Evolutionary conservation across 2,888 invertebrate species (phyloP).

Genomic region (Pyrgus malvae): DNA sequence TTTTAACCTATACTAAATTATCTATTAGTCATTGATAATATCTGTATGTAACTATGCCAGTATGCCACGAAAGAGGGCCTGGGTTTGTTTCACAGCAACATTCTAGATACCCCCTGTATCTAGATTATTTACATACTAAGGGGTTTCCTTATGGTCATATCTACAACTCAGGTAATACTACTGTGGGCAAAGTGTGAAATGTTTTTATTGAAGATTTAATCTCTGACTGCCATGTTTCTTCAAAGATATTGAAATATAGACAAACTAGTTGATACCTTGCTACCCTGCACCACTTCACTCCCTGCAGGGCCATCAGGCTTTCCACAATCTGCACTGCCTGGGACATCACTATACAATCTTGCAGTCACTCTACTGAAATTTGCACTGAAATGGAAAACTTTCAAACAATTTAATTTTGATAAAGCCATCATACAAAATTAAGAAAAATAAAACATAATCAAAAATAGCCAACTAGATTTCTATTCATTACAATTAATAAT

Average conservation of each 20-base stretch:
- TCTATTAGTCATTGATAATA: neutral
- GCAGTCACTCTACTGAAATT: slow-evolving; percentile 26
- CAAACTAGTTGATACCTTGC: too few species aligned
- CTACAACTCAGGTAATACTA: too few species aligned
- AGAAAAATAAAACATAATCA: slow-evolving; percentile 29
- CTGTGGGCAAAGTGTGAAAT: too few species aligned
- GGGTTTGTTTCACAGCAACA: too few species aligned
- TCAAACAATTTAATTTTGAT: slow-evolving; percentile 57
- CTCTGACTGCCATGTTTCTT: too few species aligned
- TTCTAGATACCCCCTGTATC: too few species aligned
- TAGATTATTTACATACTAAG: too few species aligned
- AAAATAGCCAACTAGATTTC: slow-evolving; percentile 54
- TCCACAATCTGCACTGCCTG: neutral
- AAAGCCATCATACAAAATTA: slow-evolving; percentile 56
- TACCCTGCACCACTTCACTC: slow-evolving; percentile 31
- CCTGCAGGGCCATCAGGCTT: neutral
- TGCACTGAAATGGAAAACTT: slow-evolving; percentile 35
- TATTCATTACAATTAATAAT: neutral
- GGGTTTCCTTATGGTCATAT: too few species aligned
- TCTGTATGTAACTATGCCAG: too few species aligned
- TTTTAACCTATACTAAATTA: neutral
- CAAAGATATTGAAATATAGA: too few species aligned
- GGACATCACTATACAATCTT: slow-evolving; percentile 28
- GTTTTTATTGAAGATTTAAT: too few species aligned
- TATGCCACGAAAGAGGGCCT: too few species aligned